Percentiles rank a stretch among this genome's conserved stretches.
These are phyloP conservation scores for Cheilosia soror DNA, from an alignment of 2,888 invertebrate species.

Conservation along the genomic window DNA sequence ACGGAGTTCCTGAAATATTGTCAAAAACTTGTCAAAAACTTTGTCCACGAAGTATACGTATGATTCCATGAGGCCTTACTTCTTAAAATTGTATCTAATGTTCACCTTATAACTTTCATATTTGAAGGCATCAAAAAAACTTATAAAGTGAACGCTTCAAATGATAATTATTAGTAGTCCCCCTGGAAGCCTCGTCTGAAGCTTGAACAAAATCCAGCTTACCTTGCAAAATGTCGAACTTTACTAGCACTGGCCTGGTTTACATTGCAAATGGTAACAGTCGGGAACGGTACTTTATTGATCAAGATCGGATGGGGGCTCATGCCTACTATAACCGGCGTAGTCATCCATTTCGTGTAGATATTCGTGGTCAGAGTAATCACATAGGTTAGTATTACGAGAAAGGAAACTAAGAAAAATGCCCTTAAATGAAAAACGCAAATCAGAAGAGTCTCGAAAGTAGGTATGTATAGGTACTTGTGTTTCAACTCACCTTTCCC, in stretches of 20 bases:
- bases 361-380: slow-evolving; percentile 88
- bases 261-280: slow-evolving; percentile 93
- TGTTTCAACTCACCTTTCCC: slow-evolving; percentile 76
- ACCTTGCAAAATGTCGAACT: slow-evolving; percentile 81
- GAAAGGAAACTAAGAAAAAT: slow-evolving; percentile 90
- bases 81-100: not conserved
- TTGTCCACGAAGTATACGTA: not conserved
- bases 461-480: too few species aligned
- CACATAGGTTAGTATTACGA: slow-evolving; percentile 85
- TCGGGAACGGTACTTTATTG: slow-evolving; percentile 90
- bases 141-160: too few species aligned
- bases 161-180: too few species aligned
- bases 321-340: slow-evolving; percentile 91
- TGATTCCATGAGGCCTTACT: not conserved
- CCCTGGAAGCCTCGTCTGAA: too few species aligned
- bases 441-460: not conserved
- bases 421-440: slow-evolving; percentile 83
- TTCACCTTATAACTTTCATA: not conserved
- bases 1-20: slow-evolving; percentile 86
- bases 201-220: not conserved
- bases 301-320: slow-evolving; percentile 89
- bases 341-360: slow-evolving; percentile 88
- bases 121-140: too few species aligned
- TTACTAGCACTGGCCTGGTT: slow-evolving; percentile 90
- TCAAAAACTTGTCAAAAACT: too few species aligned